These are phyloP conservation scores for Hoplodrina blanda DNA, from an alignment of 2,888 invertebrate genomes.

Conservation along the genomic window DNA sequence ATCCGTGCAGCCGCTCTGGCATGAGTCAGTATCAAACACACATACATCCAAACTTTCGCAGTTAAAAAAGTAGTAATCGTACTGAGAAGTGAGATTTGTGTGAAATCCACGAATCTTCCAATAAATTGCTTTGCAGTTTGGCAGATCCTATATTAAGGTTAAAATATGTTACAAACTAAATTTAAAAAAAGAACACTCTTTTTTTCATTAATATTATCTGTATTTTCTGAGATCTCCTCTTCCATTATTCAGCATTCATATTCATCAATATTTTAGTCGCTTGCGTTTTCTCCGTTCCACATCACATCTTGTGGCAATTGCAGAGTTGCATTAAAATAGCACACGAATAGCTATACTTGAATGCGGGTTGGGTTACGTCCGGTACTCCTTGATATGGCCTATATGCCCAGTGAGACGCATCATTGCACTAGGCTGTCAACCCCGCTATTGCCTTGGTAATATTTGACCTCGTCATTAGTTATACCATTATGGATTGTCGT, in stretches of 20 bases:
- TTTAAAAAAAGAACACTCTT: not conserved
- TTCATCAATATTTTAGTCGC: not conserved
- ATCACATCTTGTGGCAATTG: not conserved
- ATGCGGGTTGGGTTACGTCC: not conserved
- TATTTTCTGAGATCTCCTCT: no score
- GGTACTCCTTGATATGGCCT: constrained; percentile 3
- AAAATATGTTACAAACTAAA: no score
- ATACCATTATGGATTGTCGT: not conserved
- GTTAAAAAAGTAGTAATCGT: no score
- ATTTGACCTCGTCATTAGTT: not conserved
- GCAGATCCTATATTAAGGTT: no score
- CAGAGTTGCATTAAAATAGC: constrained; percentile 2
- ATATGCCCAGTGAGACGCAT: not conserved
- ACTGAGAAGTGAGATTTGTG: no score
- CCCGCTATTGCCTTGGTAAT: not conserved
- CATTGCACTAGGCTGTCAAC: not conserved
- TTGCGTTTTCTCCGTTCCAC: not conserved
- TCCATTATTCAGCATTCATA: not conserved
- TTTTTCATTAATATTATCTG: no score
- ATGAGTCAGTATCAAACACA: no score
- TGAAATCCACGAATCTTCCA: no score
- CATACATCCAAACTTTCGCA: no score
- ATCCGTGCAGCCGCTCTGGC: no score
- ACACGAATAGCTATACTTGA: no score
- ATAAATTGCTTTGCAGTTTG: no score